Conservation (phyloP, 2,888 invertebrate genomes). For the Oscheius sp. region DNA sequence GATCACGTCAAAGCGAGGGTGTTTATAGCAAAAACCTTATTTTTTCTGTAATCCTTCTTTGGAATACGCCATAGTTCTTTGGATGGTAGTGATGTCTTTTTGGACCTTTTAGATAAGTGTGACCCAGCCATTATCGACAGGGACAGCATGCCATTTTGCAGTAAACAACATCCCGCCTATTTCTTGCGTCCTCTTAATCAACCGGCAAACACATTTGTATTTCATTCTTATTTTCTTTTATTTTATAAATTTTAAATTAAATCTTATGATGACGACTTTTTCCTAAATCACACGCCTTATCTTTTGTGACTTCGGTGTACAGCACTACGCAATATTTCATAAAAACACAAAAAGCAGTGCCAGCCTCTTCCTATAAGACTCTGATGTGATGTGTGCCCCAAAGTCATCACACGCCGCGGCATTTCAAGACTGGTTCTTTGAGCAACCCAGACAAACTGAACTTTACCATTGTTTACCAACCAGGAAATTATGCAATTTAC, state of each 20-base stretch:
- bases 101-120: slow-evolving; percentile 6
- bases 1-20: no score
- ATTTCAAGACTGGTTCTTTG: slow-evolving; percentile 12
- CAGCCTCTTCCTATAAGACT: background rate
- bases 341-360: slow-evolving; percentile 11
- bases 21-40: no score
- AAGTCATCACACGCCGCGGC: slow-evolving; percentile 20
- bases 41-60: no score
- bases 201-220: background rate
- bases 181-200: slow-evolving; percentile 1
- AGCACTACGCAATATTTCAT: background rate
- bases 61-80: no score
- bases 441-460: slow-evolving; percentile 3
- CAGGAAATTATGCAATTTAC: background rate
- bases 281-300: background rate
- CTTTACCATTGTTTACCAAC: background rate
- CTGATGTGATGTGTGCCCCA: background rate
- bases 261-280: background rate
- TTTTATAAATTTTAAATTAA: background rate
- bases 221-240: background rate
- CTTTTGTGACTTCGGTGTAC: slow-evolving; percentile 20
- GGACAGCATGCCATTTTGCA: slow-evolving; percentile 9
- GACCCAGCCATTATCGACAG: slow-evolving; percentile 26
- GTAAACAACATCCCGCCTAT: slow-evolving; percentile 22
- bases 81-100: no score